Evolutionary conservation across 2,113 vertebrate genomes (phyloP).

Genomic region (Periophthalmus modestus): DNA sequence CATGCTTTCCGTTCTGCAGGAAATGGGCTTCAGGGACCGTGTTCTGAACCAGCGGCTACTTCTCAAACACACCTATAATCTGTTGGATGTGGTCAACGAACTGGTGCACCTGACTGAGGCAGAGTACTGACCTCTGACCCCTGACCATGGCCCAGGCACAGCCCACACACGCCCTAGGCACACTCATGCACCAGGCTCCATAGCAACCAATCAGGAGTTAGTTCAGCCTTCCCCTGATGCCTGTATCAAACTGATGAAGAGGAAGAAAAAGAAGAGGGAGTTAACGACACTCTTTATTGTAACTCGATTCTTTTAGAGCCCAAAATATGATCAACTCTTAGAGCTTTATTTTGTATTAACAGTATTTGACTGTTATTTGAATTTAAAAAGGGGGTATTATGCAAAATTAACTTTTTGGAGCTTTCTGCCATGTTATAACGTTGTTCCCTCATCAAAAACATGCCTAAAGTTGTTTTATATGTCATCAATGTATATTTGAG

Average conservation of each 20-base stretch:
- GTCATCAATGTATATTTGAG: neutral
- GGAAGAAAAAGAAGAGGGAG: neutral
- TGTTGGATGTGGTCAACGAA: constrained; percentile 92
- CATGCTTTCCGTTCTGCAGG: constrained; percentile 88
- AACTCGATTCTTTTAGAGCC: neutral
- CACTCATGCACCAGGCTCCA: neutral
- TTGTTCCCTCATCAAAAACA: neutral
- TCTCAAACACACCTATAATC: constrained; percentile 86
- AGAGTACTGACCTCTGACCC: constrained; percentile 86
- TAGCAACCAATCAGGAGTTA: neutral
- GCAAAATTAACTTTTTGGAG: too few species aligned
- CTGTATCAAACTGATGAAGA: neutral
- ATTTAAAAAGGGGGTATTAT: neutral
- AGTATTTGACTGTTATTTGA: neutral
- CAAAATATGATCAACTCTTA: neutral
- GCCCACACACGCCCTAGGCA: neutral
- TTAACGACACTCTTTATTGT: neutral
- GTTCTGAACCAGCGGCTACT: constrained; percentile 86
- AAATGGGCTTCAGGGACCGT: constrained; percentile 96
- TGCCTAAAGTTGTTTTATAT: neutral
- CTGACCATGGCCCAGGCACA: neutral
- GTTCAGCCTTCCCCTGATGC: neutral
- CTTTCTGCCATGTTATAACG: neutral
- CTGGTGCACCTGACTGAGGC: constrained; percentile 87
- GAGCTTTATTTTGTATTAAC: neutral